These are phyloP conservation scores for Ridgeia piscesae DNA, from an alignment of 1,140 invertebrate genomes.

Conservation along the genomic window DNA sequence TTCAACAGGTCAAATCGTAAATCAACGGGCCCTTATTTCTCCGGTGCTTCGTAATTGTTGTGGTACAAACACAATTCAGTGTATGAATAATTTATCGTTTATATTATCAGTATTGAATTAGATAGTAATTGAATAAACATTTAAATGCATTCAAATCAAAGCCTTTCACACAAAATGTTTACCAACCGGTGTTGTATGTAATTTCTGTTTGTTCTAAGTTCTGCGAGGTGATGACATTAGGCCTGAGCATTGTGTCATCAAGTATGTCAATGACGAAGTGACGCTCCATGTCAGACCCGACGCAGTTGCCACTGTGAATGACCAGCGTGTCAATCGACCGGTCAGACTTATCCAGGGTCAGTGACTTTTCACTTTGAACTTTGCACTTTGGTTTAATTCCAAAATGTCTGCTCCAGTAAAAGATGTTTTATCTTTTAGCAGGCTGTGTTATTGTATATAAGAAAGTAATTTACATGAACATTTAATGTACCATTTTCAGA, in stretches of 20 bases:
- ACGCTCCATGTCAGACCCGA: slow-evolving; percentile 70
- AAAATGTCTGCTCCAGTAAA: not conserved
- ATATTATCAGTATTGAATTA: not conserved
- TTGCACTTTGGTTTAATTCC: not conserved
- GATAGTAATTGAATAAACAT: not conserved
- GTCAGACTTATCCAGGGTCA: slow-evolving; percentile 75
- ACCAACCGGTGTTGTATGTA: slow-evolving; percentile 17
- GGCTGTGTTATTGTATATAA: too few relatives aligned
- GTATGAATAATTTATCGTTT: not conserved
- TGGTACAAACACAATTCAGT: not conserved
- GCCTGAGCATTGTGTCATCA: slow-evolving; percentile 76
- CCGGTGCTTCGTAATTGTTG: too few relatives aligned
- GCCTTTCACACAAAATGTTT: not conserved
- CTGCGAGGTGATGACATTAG: slow-evolving; percentile 74
- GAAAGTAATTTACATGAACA: too few relatives aligned
- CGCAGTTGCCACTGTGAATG: slow-evolving; percentile 81
- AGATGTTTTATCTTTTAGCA: too few relatives aligned
- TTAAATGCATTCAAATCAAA: not conserved
- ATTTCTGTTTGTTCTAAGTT: slow-evolving; percentile 23
- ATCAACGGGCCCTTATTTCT: too few relatives aligned
- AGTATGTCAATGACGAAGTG: slow-evolving; percentile 71
- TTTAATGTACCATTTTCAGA: too few relatives aligned
- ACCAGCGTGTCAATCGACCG: slow-evolving; percentile 71
- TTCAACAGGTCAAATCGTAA: too few relatives aligned
- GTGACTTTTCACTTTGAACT: slow-evolving; percentile 26